A percentile compares a stretch with the other conserved stretches of the same genome.
These are phyloP conservation scores for Channa maculata DNA, from an alignment of 2,113 vertebrate species.

Conservation along the genomic window DNA sequence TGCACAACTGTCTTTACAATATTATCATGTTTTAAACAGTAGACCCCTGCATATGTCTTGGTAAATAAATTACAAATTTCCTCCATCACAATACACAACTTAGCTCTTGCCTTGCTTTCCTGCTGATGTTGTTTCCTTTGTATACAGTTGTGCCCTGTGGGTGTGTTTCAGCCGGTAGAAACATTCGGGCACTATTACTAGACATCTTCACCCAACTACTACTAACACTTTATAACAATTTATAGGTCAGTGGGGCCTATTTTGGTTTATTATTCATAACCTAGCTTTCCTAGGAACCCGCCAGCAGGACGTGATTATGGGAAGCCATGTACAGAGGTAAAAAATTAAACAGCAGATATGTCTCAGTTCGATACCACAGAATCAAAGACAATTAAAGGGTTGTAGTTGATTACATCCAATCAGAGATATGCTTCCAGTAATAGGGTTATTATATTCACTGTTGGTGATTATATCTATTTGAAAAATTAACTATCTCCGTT, in stretches of 20 bases:
- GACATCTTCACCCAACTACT: constrained; percentile 12
- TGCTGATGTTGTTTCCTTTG: no score
- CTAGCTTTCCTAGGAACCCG: constrained; percentile 6
- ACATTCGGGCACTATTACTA: background rate
- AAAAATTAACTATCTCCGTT: constrained; percentile 22
- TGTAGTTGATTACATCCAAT: constrained; percentile 55
- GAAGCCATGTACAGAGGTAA: background rate
- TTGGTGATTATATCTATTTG: constrained; percentile 29
- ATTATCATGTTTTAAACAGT: background rate
- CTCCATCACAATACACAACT: no score
- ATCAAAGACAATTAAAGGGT: constrained; percentile 29
- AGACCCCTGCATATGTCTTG: background rate
- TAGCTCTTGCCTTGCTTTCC: no score
- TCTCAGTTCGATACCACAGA: constrained; percentile 15
- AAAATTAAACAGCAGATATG: constrained; percentile 15
- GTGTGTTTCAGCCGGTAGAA: no score
- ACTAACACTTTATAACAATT: background rate
- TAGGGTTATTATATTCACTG: constrained; percentile 49
- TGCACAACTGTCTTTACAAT: background rate
- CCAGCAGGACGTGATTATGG: constrained; percentile 8
- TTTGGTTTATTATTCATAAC: constrained; percentile 52
- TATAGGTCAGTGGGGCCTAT: constrained; percentile 8
- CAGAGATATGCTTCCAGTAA: constrained; percentile 29
- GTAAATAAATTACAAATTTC: background rate
- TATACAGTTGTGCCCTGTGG: no score